Evolutionary conservation across 2,797 vertebrate genomes (phyloP).

Genomic region (Tamandua tetradactyla): DNA sequence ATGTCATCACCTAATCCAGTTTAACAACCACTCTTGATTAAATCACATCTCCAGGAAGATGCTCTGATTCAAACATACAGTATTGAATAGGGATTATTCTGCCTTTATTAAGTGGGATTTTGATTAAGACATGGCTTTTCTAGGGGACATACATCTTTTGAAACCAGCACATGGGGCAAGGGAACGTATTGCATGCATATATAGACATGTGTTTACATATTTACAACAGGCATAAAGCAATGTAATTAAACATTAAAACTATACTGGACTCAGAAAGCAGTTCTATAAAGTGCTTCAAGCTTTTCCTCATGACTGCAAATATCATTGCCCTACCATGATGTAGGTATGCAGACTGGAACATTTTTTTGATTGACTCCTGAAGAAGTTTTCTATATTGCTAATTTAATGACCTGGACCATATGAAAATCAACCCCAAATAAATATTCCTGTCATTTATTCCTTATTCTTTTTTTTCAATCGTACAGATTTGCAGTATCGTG

Average conservation of each 20-base stretch:
- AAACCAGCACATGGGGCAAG: too few relatives aligned
- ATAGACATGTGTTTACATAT: neutral
- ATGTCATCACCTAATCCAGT: too few relatives aligned
- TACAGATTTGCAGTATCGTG: slow-evolving; percentile 88
- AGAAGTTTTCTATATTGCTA: neutral
- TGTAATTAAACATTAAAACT: neutral
- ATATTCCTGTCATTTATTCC: neutral
- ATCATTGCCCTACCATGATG: too few relatives aligned
- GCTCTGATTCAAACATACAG: too few relatives aligned
- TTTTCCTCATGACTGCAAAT: neutral
- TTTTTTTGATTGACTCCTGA: neutral
- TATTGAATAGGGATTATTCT: too few relatives aligned
- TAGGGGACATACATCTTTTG: too few relatives aligned
- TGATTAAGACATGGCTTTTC: too few relatives aligned
- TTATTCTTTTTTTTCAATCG: slow-evolving; percentile 25
- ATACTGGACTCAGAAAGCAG: neutral
- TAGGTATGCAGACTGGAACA: neutral
- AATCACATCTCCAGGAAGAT: too few relatives aligned
- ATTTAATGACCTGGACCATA: neutral
- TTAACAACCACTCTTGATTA: too few relatives aligned
- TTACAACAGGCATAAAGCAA: neutral
- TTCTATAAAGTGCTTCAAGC: neutral
- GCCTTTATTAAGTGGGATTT: too few relatives aligned
- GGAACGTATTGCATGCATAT: neutral
- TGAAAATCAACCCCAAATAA: neutral